Evolutionary conservation across 2,113 vertebrate species (phyloP), one percentile per base, ranked within the genome.

Genomic region (Campylomormyrus numenius): DNA sequence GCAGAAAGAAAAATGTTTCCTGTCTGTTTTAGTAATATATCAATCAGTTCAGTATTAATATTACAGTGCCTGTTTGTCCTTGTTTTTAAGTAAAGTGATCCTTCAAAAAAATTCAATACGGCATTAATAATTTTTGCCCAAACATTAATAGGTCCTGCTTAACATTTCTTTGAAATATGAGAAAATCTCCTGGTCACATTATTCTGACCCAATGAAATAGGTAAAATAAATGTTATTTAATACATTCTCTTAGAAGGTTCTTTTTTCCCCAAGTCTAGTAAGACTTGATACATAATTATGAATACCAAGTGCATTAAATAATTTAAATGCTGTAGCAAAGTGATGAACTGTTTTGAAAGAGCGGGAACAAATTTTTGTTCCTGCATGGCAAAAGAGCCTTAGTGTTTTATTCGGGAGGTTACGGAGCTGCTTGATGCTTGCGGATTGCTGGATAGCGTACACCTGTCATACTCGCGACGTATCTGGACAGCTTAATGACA

Each of bases 211-310:
- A 80, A 42, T 0, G 27, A 80, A 80, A 80, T 39, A 80, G 74
- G 74, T 80, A 80, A 80, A 80, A 42, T 80, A 42, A 80, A 39
- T 80, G 74, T 85, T n/a, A 85, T 85, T 85, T 85, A 85, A 85
- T 48, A 85, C 9, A 85, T 85, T 85, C 39, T 85, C 17, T 45
- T 24, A 85, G 80, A 46, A 46, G 39, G 19, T 46, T 21, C 39
- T 42, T 24, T 85, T 84, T 84, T 84, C 4, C n/a, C n/a, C 62
- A 84, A 46, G 39, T 84, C 35, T 85, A 42, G 83, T 10, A 45
- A 46, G 80, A 17, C 80, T n/a, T 85, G 42, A 85, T 48, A 45
- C 46, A 45, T 46, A 85, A 42, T 80, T 80, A 80, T 80, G 74
- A 80, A 80, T 80, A 42, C 74, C 31, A 17, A 85, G 45, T 46